A percentile compares a stretch with the other conserved stretches of the same genome.
phyloP scores from a whole-genome alignment of 2,113 vertebrate genomes.

The Tupaia chinensis region DNA sequence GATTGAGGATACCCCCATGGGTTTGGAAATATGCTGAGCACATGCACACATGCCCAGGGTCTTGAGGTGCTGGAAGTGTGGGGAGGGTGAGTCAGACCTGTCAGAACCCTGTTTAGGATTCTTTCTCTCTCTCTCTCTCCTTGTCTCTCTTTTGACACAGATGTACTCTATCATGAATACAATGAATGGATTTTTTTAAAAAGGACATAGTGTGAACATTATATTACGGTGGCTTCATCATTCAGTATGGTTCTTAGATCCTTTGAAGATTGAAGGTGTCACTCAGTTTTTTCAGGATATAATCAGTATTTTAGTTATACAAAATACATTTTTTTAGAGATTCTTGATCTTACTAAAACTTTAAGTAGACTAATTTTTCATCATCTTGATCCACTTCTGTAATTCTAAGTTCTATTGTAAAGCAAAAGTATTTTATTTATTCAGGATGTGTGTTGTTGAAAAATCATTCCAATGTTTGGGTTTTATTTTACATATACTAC shows the following conservation, averaged over 20 bases:
- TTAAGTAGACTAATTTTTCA: neutral
- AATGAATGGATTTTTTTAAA: neutral
- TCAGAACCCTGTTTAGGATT: too few relatives aligned
- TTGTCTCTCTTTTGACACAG: too few relatives aligned
- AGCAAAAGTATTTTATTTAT: neutral
- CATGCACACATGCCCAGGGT: too few relatives aligned
- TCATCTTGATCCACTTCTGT: neutral
- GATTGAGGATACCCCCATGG: too few relatives aligned
- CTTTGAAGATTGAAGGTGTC: slow-evolving; percentile 23
- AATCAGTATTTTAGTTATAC: slow-evolving; percentile 2
- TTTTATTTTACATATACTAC: slow-evolving; percentile 18
- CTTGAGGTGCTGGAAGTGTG: too few relatives aligned
- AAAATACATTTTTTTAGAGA: neutral
- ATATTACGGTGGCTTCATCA: neutral
- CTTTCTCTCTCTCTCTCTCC: too few relatives aligned
- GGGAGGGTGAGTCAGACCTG: too few relatives aligned
- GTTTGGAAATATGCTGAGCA: too few relatives aligned
- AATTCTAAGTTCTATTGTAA: neutral
- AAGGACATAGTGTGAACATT: neutral
- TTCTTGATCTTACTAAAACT: neutral
- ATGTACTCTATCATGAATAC: too few relatives aligned
- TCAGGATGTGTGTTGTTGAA: neutral
- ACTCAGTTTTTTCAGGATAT: neutral
- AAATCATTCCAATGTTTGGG: neutral
- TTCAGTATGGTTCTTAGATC: slow-evolving; percentile 3